Evolutionary conservation across 2,797 vertebrate genomes (phyloP).

Genomic region (Pseudomugil gertrudae): DNA sequence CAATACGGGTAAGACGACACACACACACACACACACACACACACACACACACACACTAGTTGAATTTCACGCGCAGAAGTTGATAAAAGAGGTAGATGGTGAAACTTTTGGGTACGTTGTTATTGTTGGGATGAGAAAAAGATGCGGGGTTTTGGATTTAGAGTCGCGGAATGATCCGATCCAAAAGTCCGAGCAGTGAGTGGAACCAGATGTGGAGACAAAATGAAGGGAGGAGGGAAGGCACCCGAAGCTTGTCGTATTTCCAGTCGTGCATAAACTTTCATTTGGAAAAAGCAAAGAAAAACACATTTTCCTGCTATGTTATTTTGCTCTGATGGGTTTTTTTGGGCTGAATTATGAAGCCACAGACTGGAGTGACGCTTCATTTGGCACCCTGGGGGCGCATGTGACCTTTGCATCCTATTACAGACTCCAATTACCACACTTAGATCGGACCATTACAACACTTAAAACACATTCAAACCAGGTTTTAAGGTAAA

Average conservation of each 20-base stretch:
- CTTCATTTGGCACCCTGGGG: slow-evolving; percentile 52
- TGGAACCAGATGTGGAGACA: slow-evolving; percentile 85
- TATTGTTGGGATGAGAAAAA: slow-evolving; percentile 6
- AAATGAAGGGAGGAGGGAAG: slow-evolving; percentile 51
- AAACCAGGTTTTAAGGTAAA: background rate
- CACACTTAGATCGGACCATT: slow-evolving; percentile 35
- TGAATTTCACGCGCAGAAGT: slow-evolving; percentile 18
- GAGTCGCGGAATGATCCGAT: slow-evolving; percentile 80
- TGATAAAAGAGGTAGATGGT: background rate
- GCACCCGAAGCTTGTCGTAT: slow-evolving; percentile 55
- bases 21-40: too few species aligned
- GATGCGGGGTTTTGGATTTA: slow-evolving; percentile 34
- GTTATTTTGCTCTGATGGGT: slow-evolving; percentile 1
- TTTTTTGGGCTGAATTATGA: slow-evolving; percentile 12
- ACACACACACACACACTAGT: slow-evolving; percentile 22
- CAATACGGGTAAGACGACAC: slow-evolving; percentile 73
- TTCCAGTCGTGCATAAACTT: slow-evolving; percentile 1
- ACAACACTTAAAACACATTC: background rate
- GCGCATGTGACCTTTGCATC: slow-evolving; percentile 80
- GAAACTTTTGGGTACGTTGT: background rate
- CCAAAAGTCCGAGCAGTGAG: slow-evolving; percentile 82
- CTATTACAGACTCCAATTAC: slow-evolving; percentile 68
- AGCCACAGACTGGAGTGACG: slow-evolving; percentile 40
- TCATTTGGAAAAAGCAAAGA: background rate
- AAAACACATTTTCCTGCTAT: background rate